Conservation (phyloP, 2,113 vertebrate genomes). For the Hassar affinis region DNA sequence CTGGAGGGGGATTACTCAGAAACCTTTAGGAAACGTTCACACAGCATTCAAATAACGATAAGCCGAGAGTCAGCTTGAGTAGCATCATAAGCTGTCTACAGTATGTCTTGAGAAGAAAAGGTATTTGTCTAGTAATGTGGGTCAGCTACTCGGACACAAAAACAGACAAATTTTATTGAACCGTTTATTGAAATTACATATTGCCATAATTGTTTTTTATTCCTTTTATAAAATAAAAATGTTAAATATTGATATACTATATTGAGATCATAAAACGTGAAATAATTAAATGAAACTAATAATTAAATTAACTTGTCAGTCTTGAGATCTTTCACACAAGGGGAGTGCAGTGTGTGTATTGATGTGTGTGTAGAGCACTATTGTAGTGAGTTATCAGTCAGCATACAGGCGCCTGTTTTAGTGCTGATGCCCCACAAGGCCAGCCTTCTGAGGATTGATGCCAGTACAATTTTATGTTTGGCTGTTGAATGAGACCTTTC, state of each 20-base stretch:
- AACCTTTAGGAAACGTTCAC: conserved; percentile 53
- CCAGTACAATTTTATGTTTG: conserved; percentile 15
- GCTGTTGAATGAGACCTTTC: conserved; percentile 3
- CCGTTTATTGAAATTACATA: background rate
- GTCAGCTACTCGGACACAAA: conserved; percentile 44
- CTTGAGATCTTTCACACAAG: background rate
- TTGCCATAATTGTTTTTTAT: background rate
- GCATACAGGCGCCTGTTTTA: conserved; percentile 24
- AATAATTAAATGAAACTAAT: background rate
- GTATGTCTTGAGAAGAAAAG: conserved; percentile 33
- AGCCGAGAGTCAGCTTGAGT: conserved; percentile 47
- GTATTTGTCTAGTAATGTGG: conserved; percentile 53
- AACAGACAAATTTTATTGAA: background rate
- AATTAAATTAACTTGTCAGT: background rate
- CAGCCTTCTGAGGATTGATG: conserved; percentile 37
- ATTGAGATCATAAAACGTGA: background rate
- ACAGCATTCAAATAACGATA: conserved; percentile 38
- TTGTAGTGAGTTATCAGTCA: conserved; percentile 32
- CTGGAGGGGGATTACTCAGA: conserved; percentile 54
- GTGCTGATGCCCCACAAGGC: conserved; percentile 38
- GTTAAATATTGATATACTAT: background rate
- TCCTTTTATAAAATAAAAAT: background rate
- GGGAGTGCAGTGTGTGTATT: background rate
- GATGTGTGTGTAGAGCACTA: conserved; percentile 2
- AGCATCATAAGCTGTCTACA: conserved; percentile 21